Percentiles rank a stretch among this genome's conserved stretches.
These are phyloP conservation scores for Ganaspis sp. DNA, from an alignment of 1,140 invertebrate species.

Conservation along the genomic window DNA sequence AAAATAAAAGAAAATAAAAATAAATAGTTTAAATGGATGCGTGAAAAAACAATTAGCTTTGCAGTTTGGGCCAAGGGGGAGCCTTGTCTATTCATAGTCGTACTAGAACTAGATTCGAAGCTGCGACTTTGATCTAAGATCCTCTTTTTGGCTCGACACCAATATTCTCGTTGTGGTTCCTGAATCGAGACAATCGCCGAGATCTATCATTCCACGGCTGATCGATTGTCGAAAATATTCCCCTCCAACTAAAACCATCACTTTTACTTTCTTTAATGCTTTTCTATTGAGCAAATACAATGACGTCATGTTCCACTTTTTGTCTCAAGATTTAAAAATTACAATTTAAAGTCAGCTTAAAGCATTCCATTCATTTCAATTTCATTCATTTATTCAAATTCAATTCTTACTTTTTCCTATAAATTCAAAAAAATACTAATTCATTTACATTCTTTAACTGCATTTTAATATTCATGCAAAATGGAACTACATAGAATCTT, in stretches of 20 bases:
- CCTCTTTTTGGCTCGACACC: constrained; percentile 56
- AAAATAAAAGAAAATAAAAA: too few relatives aligned
- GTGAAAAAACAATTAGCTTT: constrained; percentile 50
- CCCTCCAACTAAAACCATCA: background rate
- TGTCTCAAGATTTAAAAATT: background rate
- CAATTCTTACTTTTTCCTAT: too few relatives aligned
- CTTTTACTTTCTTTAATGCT: constrained; percentile 11
- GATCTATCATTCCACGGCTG: background rate
- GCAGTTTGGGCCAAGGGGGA: constrained; percentile 61
- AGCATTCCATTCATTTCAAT: too few relatives aligned
- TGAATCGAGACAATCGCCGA: constrained; percentile 11
- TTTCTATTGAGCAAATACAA: background rate
- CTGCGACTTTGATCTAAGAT: constrained; percentile 65
- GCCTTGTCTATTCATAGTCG: constrained; percentile 71
- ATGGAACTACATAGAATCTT: too few relatives aligned
- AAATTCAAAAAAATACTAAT: too few relatives aligned
- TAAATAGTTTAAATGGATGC: background rate
- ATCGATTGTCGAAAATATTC: constrained; percentile 12
- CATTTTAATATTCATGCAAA: too few relatives aligned
- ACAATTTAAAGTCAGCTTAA: too few relatives aligned
- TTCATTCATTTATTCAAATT: too few relatives aligned
- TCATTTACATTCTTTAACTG: too few relatives aligned
- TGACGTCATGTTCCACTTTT: background rate
- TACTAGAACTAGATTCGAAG: constrained; percentile 70
- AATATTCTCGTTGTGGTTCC: background rate